phyloP scores from a whole-genome alignment of 1,140 invertebrate species.

The Pseudachorutes palmiensis region DNA sequence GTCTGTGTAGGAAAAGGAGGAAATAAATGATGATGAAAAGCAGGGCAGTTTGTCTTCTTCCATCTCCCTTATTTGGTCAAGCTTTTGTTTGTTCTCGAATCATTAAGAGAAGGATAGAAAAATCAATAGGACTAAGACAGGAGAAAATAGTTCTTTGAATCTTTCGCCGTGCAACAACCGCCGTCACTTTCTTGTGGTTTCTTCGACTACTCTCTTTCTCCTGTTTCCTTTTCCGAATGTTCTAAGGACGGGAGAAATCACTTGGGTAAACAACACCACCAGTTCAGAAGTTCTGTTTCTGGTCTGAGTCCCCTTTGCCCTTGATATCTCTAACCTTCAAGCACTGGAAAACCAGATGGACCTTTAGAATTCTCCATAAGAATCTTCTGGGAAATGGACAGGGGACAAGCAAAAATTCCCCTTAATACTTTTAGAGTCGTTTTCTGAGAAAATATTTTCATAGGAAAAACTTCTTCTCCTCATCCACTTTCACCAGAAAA shows the following conservation, averaged over 20 bases:
- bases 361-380: not conserved
- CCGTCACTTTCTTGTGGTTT: not conserved
- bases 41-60: conserved; percentile 12
- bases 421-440: not conserved
- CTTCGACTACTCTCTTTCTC: too few species aligned
- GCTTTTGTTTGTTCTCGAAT: conserved; percentile 12
- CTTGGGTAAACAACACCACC: not conserved
- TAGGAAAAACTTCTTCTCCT: not conserved
- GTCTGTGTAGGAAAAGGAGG: not conserved
- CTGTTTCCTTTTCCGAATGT: not conserved
- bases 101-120: conserved; percentile 8
- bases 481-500: too few species aligned
- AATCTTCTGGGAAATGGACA: not conserved
- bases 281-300: not conserved
- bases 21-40: conserved; percentile 13
- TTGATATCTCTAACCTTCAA: too few species aligned
- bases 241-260: not conserved
- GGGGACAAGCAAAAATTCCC: not conserved
- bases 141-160: not conserved
- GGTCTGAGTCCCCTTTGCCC: not conserved
- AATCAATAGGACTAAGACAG: conserved; percentile 3
- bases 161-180: not conserved
- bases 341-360: too few species aligned
- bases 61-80: conserved; percentile 2
- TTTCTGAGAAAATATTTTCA: conserved; percentile 5